Conservation (phyloP, 2,888 invertebrate species). For the Leptopilina syphax region DNA sequence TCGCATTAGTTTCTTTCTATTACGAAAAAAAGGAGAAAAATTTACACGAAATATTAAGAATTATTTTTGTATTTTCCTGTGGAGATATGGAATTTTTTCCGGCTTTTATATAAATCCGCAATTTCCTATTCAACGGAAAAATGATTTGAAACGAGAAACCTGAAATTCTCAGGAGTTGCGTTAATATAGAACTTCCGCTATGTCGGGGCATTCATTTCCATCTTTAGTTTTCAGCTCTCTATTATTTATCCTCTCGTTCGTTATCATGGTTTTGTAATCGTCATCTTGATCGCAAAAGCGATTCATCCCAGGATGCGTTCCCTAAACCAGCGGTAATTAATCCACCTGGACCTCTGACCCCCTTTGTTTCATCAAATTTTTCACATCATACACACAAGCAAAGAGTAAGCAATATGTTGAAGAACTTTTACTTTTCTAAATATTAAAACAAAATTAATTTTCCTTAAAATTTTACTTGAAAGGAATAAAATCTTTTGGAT, state of each 20-base stretch:
- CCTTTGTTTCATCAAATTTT: constrained; percentile 10
- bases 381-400: background rate
- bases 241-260: constrained; percentile 4
- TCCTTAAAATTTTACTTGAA: too few relatives aligned
- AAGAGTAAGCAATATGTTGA: background rate
- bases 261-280: constrained; percentile 13
- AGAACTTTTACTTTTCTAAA: background rate
- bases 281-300: constrained; percentile 31
- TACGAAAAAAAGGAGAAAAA: too few relatives aligned
- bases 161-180: background rate
- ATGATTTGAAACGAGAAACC: constrained; percentile 4
- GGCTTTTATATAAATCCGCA: background rate
- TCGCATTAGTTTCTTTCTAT: too few relatives aligned
- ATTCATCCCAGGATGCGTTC: constrained; percentile 16
- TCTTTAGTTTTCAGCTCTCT: constrained; percentile 10
- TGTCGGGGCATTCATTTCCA: constrained; percentile 4
- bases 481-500: too few relatives aligned
- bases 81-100: background rate
- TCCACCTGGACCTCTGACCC: constrained; percentile 8
- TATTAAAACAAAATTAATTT: too few relatives aligned
- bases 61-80: too few relatives aligned
- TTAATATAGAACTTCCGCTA: background rate
- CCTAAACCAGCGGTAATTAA: constrained; percentile 31
- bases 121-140: background rate
- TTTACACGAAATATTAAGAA: too few relatives aligned